Evolutionary conservation across 2,888 invertebrate species (phyloP).

Genomic region (Cancer borealis): DNA sequence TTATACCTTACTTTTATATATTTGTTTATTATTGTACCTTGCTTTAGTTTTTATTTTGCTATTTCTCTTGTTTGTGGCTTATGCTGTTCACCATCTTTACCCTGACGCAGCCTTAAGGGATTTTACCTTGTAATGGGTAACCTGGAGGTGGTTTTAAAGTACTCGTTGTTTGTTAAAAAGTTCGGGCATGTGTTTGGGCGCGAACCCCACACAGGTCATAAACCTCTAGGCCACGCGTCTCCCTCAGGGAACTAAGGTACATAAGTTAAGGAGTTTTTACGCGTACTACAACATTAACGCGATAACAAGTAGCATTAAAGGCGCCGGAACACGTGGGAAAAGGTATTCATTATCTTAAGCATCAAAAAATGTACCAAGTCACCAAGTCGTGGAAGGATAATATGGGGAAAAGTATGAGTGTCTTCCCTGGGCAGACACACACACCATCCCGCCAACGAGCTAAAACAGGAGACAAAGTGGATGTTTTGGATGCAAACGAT

Average conservation of each 20-base stretch:
- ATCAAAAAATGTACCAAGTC: not conserved
- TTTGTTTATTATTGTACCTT: not conserved
- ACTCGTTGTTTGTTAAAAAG: not conserved
- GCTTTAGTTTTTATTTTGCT: not conserved
- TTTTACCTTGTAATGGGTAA: not conserved
- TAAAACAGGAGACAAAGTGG: not conserved
- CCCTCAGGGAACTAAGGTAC: not conserved
- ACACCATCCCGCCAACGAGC: not conserved
- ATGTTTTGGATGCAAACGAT: constrained; percentile 2
- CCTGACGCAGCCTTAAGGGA: not conserved
- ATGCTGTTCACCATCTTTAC: not conserved
- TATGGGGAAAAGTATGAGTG: not conserved
- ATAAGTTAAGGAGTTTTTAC: not conserved
- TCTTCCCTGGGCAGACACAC: not conserved
- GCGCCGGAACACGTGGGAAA: not conserved
- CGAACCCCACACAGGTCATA: not conserved
- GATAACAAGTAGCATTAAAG: not conserved
- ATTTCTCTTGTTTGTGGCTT: not conserved
- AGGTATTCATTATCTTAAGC: not conserved
- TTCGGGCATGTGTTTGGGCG: not conserved
- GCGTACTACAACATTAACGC: not conserved
- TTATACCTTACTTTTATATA: not conserved
- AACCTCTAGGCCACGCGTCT: not conserved
- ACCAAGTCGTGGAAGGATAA: not conserved
- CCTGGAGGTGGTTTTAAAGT: not conserved